Percentiles rank a stretch among this genome's conserved stretches.
These are phyloP conservation scores for Lemur catta DNA, from an alignment of 2,797 vertebrate species.

Conservation along the genomic window DNA sequence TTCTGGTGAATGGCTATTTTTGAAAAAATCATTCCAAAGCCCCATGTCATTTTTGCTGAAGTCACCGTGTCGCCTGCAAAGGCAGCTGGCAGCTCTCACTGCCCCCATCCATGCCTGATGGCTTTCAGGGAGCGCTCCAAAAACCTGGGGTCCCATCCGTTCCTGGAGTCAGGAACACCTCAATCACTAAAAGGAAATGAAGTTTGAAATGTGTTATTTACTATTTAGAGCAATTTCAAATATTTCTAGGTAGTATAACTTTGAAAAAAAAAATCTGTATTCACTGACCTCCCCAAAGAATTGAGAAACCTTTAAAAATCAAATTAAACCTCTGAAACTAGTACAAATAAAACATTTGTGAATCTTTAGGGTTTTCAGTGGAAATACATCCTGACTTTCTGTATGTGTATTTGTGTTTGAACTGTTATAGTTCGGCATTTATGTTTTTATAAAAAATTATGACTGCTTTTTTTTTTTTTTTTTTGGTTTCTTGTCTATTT, in stretches of 20 bases:
- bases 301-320: conserved; percentile 17
- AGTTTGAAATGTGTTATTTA: conserved; percentile 20
- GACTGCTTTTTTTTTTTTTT: neutral
- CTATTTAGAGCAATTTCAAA: neutral
- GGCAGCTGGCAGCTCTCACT: conserved; percentile 35
- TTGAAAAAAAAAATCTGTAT: neutral
- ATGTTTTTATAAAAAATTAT: conserved; percentile 6
- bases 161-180: neutral
- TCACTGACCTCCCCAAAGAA: neutral
- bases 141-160: neutral
- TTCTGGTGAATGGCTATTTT: conserved; percentile 27
- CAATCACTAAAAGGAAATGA: conserved; percentile 13
- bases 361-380: neutral
- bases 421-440: neutral
- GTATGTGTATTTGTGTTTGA: neutral
- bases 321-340: conserved; percentile 34
- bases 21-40: conserved; percentile 30
- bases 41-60: conserved; percentile 1
- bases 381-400: neutral
- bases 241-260: neutral
- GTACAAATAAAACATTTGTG: neutral
- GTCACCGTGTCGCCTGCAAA: conserved; percentile 9
- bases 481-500: neutral
- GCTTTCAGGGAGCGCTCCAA: conserved; percentile 5
- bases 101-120: neutral